Evolutionary conservation across 1,140 invertebrate genomes (phyloP).

Genomic region (Leucophenga varia): DNA sequence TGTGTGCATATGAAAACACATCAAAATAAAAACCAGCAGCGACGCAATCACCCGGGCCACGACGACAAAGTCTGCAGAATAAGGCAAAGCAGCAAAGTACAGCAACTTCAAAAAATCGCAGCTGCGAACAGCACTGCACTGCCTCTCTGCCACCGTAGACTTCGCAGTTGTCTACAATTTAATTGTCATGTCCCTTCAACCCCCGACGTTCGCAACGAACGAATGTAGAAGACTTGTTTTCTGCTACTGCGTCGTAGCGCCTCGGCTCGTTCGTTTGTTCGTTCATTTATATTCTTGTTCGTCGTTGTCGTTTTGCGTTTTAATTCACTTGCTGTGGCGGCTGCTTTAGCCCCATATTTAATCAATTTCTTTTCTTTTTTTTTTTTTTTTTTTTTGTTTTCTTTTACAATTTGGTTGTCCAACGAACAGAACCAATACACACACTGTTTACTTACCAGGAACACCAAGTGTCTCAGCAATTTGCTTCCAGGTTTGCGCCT

Average conservation of each 20-base stretch:
- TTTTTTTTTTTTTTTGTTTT: too few species aligned
- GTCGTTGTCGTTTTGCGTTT: slow-evolving; percentile 30
- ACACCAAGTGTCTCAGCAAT: slow-evolving; percentile 53
- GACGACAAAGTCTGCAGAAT: slow-evolving; percentile 15
- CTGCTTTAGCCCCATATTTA: slow-evolving; percentile 16
- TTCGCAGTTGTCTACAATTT: slow-evolving; percentile 1
- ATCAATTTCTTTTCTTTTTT: background rate
- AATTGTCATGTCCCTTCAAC: too few species aligned
- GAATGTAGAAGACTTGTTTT: slow-evolving; percentile 1
- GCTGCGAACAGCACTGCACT: slow-evolving; percentile 1
- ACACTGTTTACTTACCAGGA: slow-evolving; percentile 41
- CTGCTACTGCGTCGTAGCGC: slow-evolving; percentile 37
- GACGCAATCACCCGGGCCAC: slow-evolving; percentile 14
- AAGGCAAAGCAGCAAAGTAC: slow-evolving; percentile 31
- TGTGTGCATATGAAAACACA: too few species aligned
- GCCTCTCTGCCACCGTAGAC: background rate
- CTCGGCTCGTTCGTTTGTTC: slow-evolving; percentile 28
- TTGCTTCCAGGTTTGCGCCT: slow-evolving; percentile 53
- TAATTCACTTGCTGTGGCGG: slow-evolving; percentile 35
- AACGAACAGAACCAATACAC: slow-evolving; percentile 4
- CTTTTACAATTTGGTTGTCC: too few species aligned
- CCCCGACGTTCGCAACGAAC: too few species aligned
- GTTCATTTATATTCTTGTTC: too few species aligned
- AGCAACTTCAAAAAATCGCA: slow-evolving; percentile 47
- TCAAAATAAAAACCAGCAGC: slow-evolving; percentile 24